Conservation (phyloP, 1,140 invertebrate species). For the Saccostrea echinata region DNA sequence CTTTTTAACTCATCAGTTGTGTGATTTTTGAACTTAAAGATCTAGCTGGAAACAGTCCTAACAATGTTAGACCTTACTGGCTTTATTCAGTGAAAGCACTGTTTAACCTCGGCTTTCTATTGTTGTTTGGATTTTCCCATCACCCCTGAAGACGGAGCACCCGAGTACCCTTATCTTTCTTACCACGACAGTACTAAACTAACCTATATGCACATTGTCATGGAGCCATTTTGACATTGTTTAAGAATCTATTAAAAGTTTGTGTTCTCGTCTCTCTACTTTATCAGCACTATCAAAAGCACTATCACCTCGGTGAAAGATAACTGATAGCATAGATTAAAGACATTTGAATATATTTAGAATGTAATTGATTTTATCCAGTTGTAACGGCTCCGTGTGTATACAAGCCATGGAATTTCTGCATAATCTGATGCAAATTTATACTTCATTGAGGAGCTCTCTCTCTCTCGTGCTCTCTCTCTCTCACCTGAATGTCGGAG, state of each 20-base stretch:
- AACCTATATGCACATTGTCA: not conserved
- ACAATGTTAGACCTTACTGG: not conserved
- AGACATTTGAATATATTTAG: conserved; percentile 29
- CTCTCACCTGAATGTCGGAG: conserved; percentile 4
- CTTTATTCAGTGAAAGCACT: not conserved
- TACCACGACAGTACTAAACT: not conserved
- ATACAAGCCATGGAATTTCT: not conserved
- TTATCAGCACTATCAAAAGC: conserved; percentile 24
- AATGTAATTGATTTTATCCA: conserved; percentile 21
- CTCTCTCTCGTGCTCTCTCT: not conserved
- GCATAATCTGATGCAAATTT: conserved; percentile 20
- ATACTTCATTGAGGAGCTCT: no score
- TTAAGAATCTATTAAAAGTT: not conserved
- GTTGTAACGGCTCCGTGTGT: conserved; percentile 20
- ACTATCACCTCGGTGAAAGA: conserved; percentile 10
- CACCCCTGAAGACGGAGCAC: not conserved
- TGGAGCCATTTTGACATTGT: conserved; percentile 30
- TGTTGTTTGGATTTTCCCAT: conserved; percentile 25
- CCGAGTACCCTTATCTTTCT: not conserved
- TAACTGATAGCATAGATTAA: conserved; percentile 32
- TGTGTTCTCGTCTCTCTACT: not conserved
- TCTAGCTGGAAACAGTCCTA: not conserved
- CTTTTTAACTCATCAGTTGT: no score
- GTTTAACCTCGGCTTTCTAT: not conserved
- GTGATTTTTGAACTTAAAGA: not conserved